Evolutionary conservation across 2,888 invertebrate species (phyloP).

Genomic region (Pantelozetes paolii): DNA sequence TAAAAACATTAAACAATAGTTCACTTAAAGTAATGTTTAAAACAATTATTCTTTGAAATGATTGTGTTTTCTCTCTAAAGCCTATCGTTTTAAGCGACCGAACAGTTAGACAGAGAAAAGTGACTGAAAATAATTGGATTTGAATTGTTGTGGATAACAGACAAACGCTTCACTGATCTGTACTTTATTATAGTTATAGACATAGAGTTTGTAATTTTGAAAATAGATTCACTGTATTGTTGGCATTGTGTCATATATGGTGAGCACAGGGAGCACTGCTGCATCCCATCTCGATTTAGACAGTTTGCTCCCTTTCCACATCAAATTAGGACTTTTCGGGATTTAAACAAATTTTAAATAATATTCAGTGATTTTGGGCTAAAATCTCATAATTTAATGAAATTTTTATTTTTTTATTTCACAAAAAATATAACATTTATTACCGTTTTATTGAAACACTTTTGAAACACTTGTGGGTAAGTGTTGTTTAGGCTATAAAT

Average conservation of each 20-base stretch:
- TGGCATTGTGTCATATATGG: conserved; percentile 33
- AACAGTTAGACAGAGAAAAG: neutral
- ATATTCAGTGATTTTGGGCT: too few species aligned
- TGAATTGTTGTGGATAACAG: conserved; percentile 17
- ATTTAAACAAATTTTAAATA: too few species aligned
- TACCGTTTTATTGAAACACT: too few species aligned
- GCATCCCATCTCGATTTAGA: neutral
- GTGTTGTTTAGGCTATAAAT: too few species aligned
- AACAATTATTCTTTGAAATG: neutral
- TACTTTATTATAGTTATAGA: neutral
- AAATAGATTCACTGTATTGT: neutral
- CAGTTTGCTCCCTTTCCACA: neutral
- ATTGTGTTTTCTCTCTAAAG: neutral
- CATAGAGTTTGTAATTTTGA: conserved; percentile 24
- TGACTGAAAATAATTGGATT: conserved; percentile 2
- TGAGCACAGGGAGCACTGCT: neutral
- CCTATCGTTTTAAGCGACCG: too few species aligned
- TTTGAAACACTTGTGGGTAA: too few species aligned
- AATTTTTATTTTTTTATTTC: too few species aligned
- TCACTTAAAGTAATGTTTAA: too few species aligned
- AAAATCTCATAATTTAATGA: too few species aligned
- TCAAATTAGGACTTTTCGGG: neutral
- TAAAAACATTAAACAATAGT: too few species aligned
- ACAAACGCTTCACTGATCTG: conserved; percentile 6
- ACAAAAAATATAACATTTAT: too few species aligned